phyloP scores from a whole-genome alignment of 1,140 invertebrate genomes.

The Pomacea maculata region DNA sequence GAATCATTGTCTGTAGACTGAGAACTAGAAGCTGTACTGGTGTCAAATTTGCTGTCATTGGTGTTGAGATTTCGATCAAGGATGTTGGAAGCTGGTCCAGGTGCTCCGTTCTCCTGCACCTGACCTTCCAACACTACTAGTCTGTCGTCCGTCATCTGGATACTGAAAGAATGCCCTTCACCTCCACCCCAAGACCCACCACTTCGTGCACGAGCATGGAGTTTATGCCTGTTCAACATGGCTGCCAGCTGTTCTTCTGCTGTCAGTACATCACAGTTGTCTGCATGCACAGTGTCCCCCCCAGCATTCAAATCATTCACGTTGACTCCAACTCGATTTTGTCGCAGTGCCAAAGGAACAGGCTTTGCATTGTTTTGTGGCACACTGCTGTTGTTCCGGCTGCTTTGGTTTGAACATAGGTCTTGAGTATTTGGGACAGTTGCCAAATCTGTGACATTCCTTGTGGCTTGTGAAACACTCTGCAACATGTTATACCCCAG shows the following conservation, averaged over 20 bases:
- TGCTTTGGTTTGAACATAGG: not conserved
- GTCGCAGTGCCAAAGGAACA: constrained; percentile 30
- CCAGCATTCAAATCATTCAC: constrained; percentile 50
- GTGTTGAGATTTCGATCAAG: constrained; percentile 49
- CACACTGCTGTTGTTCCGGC: constrained; percentile 1
- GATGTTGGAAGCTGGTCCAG: constrained; percentile 21
- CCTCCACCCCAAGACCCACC: constrained; percentile 16
- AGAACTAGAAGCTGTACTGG: constrained; percentile 39
- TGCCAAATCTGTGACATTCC: constrained; percentile 1
- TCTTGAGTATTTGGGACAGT: not conserved
- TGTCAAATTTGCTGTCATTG: constrained; percentile 57
- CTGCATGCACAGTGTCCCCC: constrained; percentile 19
- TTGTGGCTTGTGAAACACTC: not conserved
- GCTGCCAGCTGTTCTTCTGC: constrained; percentile 53
- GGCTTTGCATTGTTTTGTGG: constrained; percentile 56
- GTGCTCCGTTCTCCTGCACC: constrained; percentile 31
- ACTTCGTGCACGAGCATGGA: constrained; percentile 39
- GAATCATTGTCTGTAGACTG: constrained; percentile 54
- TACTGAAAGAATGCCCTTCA: constrained; percentile 45
- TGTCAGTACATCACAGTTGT: constrained; percentile 49
- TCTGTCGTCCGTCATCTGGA: constrained; percentile 64
- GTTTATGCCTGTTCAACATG: constrained; percentile 55
- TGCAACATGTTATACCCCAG: not conserved
- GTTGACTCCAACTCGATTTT: constrained; percentile 45
- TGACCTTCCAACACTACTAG: constrained; percentile 60